phyloP scores from a whole-genome alignment of 2,888 invertebrate genomes.

The Epirrhoe tristata region DNA sequence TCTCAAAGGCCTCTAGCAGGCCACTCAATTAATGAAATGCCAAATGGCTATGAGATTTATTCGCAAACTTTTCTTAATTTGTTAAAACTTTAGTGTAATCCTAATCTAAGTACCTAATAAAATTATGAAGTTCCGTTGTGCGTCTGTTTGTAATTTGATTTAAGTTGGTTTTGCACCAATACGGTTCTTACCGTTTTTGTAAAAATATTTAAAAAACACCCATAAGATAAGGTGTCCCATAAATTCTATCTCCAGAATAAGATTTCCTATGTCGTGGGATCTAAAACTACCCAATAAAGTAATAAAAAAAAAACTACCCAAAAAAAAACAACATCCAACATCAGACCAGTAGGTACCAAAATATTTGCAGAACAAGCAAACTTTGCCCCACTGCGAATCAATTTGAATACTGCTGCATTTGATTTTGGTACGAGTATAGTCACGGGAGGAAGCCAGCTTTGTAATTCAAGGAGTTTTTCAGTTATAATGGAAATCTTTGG shows the following conservation, averaged over 20 bases:
- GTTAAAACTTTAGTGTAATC: neutral
- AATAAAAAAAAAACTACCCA: too few species aligned
- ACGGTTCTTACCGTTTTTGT: too few species aligned
- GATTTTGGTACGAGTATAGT: neutral
- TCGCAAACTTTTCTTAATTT: constrained; percentile 17
- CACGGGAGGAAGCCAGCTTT: neutral
- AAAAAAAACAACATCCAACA: too few species aligned
- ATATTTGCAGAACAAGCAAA: too few species aligned
- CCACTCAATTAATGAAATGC: constrained; percentile 37
- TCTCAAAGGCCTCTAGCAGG: constrained; percentile 8
- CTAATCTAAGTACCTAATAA: neutral
- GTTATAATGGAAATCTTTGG: neutral
- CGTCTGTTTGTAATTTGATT: neutral
- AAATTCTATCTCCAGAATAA: too few species aligned
- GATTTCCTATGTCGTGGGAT: too few species aligned
- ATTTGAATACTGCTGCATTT: neutral
- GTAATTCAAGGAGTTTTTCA: neutral
- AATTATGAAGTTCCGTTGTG: neutral
- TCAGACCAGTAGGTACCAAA: too few species aligned
- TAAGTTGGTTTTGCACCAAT: too few species aligned
- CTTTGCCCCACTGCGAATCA: too few species aligned
- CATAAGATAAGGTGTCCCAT: too few species aligned
- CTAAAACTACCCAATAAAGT: too few species aligned
- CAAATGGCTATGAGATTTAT: constrained; percentile 26
- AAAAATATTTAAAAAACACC: too few species aligned